phyloP scores from a whole-genome alignment of 2,888 invertebrate species.

The Lepidocyrtoides sp. region DNA sequence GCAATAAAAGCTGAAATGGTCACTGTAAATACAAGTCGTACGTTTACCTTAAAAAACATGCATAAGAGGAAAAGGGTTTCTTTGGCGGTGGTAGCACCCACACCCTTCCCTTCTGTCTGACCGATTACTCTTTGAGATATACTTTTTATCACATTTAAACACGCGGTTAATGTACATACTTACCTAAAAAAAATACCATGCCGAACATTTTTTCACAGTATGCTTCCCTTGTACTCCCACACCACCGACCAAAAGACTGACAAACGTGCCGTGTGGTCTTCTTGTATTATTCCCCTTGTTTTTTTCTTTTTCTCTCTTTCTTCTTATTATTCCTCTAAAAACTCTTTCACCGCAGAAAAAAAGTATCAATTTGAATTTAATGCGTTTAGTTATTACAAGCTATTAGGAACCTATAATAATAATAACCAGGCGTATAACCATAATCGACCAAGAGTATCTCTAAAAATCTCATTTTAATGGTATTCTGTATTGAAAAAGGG shows the following conservation, averaged over 20 bases:
- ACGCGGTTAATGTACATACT: slow-evolving; percentile 52
- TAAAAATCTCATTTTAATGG: slow-evolving; percentile 32
- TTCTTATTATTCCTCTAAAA: slow-evolving; percentile 25
- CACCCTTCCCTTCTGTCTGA: slow-evolving; percentile 22
- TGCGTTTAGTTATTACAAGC: slow-evolving; percentile 18
- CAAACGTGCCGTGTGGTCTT: slow-evolving; percentile 35
- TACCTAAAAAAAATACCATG: no score
- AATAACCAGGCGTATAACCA: neutral
- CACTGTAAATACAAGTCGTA: slow-evolving; percentile 6
- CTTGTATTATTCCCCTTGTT: neutral
- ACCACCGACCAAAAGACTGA: neutral
- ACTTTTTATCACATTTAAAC: slow-evolving; percentile 69
- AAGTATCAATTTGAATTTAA: slow-evolving; percentile 48
- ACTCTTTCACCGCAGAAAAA: slow-evolving; percentile 4
- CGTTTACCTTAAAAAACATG: slow-evolving; percentile 1
- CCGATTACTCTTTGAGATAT: slow-evolving; percentile 55
- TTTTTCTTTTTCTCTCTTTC: neutral
- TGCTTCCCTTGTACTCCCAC: neutral
- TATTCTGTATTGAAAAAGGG: neutral
- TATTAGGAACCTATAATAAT: slow-evolving; percentile 1
- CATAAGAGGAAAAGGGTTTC: slow-evolving; percentile 19
- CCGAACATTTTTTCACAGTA: neutral
- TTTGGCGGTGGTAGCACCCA: slow-evolving; percentile 8
- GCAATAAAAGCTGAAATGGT: slow-evolving; percentile 5
- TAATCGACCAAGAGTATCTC: neutral